Conservation (phyloP, 2,113 vertebrate genomes). For the Haemorhous mexicanus region DNA sequence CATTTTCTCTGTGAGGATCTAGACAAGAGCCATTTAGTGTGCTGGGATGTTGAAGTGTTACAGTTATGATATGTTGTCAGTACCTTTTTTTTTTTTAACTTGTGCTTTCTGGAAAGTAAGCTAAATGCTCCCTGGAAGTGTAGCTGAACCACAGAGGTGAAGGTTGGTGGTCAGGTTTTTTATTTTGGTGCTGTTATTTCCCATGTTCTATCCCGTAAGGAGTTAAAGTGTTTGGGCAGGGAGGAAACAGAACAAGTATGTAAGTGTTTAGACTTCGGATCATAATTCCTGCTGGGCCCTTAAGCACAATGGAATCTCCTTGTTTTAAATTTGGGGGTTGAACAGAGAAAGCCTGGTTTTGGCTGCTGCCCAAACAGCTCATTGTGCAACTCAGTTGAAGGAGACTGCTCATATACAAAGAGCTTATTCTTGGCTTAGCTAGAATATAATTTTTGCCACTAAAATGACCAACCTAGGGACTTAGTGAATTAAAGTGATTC, state of each 20-base stretch:
- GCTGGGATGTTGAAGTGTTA: neutral
- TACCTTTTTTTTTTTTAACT: neutral
- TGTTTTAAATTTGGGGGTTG: conserved; percentile 70
- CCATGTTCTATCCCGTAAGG: neutral
- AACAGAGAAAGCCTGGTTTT: conserved; percentile 63
- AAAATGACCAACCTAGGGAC: conserved; percentile 70
- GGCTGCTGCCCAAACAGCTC: conserved; percentile 70
- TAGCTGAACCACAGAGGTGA: neutral
- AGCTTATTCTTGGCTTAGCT: conserved; percentile 73
- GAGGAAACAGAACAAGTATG: conserved; percentile 59
- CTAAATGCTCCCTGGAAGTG: neutral
- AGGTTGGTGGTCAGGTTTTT: neutral
- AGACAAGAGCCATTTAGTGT: neutral
- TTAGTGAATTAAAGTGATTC: conserved; percentile 64
- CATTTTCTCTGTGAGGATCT: neutral
- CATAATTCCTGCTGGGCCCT: conserved; percentile 59
- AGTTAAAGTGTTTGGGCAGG: conserved; percentile 49
- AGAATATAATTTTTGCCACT: conserved; percentile 71
- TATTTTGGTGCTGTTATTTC: neutral
- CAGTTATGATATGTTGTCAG: neutral
- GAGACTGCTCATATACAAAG: conserved; percentile 71
- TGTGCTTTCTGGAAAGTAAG: neutral
- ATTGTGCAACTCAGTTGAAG: conserved; percentile 67
- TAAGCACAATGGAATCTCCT: conserved; percentile 69
- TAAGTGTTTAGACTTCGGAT: conserved; percentile 62